These are phyloP conservation scores for Sebastolobus alascanus DNA, from an alignment of 2,797 vertebrate genomes.

Conservation along the genomic window DNA sequence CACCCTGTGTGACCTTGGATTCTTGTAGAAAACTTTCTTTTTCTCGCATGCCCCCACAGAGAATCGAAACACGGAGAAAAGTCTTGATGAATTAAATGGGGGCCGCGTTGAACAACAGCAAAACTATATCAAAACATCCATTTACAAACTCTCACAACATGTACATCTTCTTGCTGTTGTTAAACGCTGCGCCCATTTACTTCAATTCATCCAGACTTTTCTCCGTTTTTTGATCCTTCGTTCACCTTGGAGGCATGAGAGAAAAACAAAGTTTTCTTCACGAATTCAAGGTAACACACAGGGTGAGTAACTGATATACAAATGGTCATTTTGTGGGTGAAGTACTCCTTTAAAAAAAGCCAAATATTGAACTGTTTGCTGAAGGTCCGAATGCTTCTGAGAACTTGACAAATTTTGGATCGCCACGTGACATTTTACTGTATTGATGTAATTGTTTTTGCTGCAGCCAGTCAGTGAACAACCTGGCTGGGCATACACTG, in stretches of 20 bases:
- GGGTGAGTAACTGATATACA: background rate
- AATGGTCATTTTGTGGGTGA: background rate
- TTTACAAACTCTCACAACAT: background rate
- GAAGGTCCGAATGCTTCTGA: background rate
- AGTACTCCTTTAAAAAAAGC: background rate
- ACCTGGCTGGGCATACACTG: too few species aligned
- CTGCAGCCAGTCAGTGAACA: background rate
- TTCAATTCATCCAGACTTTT: background rate
- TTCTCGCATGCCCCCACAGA: too few species aligned
- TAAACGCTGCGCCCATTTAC: background rate
- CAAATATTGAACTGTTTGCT: background rate
- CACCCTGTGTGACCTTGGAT: background rate
- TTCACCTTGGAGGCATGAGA: too few species aligned
- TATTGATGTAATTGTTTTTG: background rate
- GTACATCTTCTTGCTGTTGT: background rate
- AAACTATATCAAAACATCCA: background rate
- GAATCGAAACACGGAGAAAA: background rate
- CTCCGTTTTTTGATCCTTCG: too few species aligned
- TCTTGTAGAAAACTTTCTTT: background rate
- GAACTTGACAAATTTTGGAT: background rate
- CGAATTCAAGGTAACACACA: background rate
- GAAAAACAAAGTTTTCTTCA: too few species aligned
- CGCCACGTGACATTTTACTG: slow-evolving; percentile 9
- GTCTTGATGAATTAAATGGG: background rate
- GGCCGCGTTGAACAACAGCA: accelerated